Evolutionary conservation across 2,113 vertebrate genomes (phyloP), one percentile per base, ranked within the genome.

Genomic region (Trachemys scripta): DNA sequence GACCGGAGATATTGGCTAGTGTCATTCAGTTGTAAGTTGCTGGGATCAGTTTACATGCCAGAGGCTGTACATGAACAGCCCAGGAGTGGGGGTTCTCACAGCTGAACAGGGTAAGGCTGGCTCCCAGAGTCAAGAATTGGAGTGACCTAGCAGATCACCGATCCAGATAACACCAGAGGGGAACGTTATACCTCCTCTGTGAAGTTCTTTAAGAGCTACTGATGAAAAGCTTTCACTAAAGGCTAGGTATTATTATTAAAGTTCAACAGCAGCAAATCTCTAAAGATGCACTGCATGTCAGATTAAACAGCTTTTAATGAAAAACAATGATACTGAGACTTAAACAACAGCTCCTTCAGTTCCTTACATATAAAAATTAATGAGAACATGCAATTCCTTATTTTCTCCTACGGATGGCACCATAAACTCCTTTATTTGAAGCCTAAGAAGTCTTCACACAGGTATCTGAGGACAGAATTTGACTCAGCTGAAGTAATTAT

Each of bases 221-320:
- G 65, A 72, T 38, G 35, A 10, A 38, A 38, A 38, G 17, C n/a
- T 38, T n/a, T 35, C 65, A 72, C 27, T 29, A 59, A 31, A 5
- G 27, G 57, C 57, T 29, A 31, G 57, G 8, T 22, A 38, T 20
- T 20, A n/a, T 69, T 49, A 92, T 87, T 72, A 20, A 83, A 59
- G 72, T 87, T 4, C 53, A 90, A 88, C 5, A 42, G 93, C 65
- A 72, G 4, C 35, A 92, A 93, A 92, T 92, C 87, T 84, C 79
- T 76, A 62, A 56, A 84, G 42, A 76, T 13, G 10, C 38, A 51
- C 51, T 86, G 29, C 54, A 76, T 62, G 51, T 49, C 19, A 92
- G 89, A 95, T 93, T 38, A 94, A 90, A 76, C 4, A 3, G 42
- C 25, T 82, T 88, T 92, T 59, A 80, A 88, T 62, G 56, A 92